Evolutionary conservation across 2,888 invertebrate species (phyloP).

Genomic region (Thecophora atra): DNA sequence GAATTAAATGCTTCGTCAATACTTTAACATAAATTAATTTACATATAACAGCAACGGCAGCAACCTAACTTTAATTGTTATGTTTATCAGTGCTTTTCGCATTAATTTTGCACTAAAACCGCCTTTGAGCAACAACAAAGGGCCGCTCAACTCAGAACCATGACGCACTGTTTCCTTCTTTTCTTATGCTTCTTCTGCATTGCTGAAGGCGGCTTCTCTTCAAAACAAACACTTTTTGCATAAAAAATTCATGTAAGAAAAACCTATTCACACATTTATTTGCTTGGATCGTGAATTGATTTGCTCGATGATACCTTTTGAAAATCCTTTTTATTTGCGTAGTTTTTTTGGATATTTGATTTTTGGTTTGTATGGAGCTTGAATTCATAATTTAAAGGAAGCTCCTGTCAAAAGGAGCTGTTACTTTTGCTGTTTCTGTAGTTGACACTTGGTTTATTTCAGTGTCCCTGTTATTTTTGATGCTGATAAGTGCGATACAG

Average conservation of each 20-base stretch:
- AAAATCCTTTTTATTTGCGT: neutral
- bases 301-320: constrained; percentile 2
- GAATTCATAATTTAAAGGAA: constrained; percentile 24
- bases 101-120: constrained; percentile 11
- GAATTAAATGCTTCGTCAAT: neutral
- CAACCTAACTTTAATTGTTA: constrained; percentile 24
- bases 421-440: neutral
- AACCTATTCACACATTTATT: constrained; percentile 8
- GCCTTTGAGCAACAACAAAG: constrained; percentile 2
- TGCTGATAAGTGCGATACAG: neutral
- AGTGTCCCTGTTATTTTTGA: neutral
- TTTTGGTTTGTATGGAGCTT: constrained; percentile 25
- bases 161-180: constrained; percentile 10
- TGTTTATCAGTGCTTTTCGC: constrained; percentile 27
- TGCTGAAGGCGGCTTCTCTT: neutral
- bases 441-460: neutral
- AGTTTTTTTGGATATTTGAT: neutral
- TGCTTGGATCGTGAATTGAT: constrained; percentile 30
- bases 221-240: constrained; percentile 34
- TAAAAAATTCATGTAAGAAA: constrained; percentile 19
- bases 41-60: constrained; percentile 7
- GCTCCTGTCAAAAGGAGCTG: constrained; percentile 3
- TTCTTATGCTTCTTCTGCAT: neutral
- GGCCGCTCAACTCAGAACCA: neutral
- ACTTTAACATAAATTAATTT: neutral